Conservation (phyloP, 2,113 vertebrate species). For the Corythaeola cristata region DNA sequence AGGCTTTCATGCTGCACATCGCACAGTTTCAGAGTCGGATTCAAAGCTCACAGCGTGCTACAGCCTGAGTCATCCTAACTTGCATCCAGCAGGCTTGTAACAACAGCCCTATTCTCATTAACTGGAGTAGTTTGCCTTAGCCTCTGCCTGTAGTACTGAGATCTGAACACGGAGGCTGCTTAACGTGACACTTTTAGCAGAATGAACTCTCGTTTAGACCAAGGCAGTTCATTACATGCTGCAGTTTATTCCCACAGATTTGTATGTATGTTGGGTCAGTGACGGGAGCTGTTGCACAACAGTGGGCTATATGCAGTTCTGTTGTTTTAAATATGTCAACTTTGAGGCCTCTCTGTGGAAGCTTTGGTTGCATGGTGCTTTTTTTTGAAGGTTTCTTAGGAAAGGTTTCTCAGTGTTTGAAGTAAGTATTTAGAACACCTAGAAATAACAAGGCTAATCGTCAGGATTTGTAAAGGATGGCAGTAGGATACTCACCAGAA, state of each 20-base stretch:
- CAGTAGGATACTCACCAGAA: neutral
- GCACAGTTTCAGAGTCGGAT: neutral
- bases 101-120: neutral
- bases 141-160: neutral
- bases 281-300: neutral
- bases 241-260: neutral
- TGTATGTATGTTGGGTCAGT: neutral
- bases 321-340: neutral
- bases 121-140: neutral
- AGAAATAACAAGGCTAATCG: neutral
- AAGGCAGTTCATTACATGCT: neutral
- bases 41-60: neutral
- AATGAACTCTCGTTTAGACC: neutral
- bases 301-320: rapidly evolving
- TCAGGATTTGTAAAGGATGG: neutral
- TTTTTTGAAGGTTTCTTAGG: neutral
- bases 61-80: neutral
- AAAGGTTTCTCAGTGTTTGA: neutral
- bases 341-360: neutral
- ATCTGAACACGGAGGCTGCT: neutral
- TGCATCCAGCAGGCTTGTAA: neutral
- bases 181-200: neutral
- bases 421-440: neutral
- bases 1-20: neutral
- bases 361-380: neutral